Percentiles rank a stretch among this genome's conserved stretches.
phyloP scores from a whole-genome alignment of 2,113 vertebrate species.

The Piprites chloris region DNA sequence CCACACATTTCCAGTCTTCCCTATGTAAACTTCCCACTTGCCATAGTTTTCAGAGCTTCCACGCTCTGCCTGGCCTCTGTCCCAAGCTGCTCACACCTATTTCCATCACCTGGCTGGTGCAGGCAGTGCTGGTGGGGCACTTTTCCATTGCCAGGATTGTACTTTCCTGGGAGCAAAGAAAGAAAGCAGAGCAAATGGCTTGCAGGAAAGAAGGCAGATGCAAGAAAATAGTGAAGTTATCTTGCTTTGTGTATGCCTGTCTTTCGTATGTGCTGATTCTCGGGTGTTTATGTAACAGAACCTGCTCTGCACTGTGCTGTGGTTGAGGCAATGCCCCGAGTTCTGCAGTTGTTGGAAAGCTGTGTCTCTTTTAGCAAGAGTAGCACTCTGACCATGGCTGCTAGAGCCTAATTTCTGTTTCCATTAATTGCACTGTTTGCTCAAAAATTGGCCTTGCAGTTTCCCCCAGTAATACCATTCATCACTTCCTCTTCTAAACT shows the following conservation, averaged over 20 bases:
- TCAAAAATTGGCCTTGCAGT: background rate
- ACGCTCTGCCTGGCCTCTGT: fast-evolving
- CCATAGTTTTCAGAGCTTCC: background rate
- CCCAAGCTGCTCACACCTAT: background rate
- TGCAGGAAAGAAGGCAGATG: background rate
- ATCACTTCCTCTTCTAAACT: background rate
- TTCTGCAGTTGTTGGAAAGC: background rate
- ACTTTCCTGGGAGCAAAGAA: background rate
- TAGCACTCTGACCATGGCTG: background rate
- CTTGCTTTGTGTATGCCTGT: background rate
- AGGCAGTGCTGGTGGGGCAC: background rate
- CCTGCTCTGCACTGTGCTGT: background rate
- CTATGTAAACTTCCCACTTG: background rate
- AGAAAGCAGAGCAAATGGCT: background rate
- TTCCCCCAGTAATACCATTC: background rate
- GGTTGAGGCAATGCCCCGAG: background rate
- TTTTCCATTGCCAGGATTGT: no score
- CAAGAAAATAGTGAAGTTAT: background rate
- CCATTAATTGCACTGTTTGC: background rate
- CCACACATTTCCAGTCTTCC: background rate
- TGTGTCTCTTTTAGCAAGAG: background rate
- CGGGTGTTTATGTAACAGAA: background rate
- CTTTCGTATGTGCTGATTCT: background rate
- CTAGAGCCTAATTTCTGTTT: background rate
- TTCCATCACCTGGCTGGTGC: fast-evolving